A percentile compares a stretch with the other conserved stretches of the same genome.
phyloP scores from a whole-genome alignment of 2,797 vertebrate species.

The Natrix natrix region DNA sequence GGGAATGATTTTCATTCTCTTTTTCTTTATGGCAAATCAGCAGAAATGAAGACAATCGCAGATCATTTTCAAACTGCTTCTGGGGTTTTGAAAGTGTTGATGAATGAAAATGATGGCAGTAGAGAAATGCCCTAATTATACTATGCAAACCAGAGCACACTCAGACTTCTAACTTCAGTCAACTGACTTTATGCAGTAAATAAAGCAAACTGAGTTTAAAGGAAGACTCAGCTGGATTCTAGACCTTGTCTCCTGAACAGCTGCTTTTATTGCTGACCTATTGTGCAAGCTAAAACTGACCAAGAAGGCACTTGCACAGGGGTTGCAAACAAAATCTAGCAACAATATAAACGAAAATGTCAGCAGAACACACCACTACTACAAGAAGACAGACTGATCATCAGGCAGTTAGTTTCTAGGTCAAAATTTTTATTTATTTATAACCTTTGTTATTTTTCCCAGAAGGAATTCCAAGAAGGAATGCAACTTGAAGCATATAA shows the following conservation, averaged over 20 bases:
- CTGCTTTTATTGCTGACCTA: not conserved
- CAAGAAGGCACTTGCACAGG: not conserved
- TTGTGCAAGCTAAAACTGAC: not conserved
- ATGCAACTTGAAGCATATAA: not conserved
- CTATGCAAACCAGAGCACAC: not conserved
- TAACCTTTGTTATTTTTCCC: not conserved
- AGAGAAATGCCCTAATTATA: not conserved
- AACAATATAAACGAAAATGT: not conserved
- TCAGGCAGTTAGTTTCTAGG: not conserved
- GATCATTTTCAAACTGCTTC: not conserved
- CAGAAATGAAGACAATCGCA: not conserved
- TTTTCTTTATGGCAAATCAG: not conserved
- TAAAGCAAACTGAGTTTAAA: constrained; percentile 17
- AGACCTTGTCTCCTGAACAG: not conserved
- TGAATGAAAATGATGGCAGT: not conserved
- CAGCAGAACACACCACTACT: not conserved
- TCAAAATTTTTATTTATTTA: not conserved
- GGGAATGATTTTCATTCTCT: not conserved
- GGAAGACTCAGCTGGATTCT: not conserved
- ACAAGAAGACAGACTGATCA: not conserved
- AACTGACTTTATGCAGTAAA: not conserved
- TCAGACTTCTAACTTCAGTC: not conserved
- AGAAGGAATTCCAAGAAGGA: not conserved
- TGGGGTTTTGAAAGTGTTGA: not conserved
- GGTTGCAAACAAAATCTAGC: not conserved